Conservation (phyloP, 2,113 vertebrate species). For the Caloenas nicobarica region DNA sequence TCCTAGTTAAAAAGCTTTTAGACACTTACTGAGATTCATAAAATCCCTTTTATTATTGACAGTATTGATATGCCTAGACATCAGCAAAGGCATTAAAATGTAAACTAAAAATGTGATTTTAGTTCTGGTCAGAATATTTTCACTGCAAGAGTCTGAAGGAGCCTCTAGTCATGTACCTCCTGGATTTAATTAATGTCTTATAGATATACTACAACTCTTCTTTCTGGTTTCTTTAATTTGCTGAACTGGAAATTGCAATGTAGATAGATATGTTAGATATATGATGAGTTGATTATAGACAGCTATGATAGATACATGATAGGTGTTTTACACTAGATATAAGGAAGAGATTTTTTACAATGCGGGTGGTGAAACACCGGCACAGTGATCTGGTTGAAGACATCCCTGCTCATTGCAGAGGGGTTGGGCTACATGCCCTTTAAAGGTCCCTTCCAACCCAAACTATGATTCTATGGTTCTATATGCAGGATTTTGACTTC, state of each 20-base stretch:
- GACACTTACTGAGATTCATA: neutral
- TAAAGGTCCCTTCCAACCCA: too few relatives aligned
- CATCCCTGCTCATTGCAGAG: too few relatives aligned
- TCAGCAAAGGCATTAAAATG: constrained; percentile 25
- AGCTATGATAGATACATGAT: neutral
- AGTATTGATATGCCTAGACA: constrained; percentile 23
- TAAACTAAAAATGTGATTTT: constrained; percentile 9
- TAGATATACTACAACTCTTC: constrained; percentile 27
- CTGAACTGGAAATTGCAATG: constrained; percentile 29
- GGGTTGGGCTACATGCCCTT: too few relatives aligned
- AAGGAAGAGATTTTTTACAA: too few relatives aligned
- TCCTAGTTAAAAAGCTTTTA: constrained; percentile 9
- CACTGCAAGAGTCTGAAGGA: neutral
- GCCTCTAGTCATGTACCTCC: neutral
- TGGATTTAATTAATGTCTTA: constrained; percentile 30
- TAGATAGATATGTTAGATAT: neutral
- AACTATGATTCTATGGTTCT: neutral
- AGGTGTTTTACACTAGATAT: neutral
- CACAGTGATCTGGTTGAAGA: too few relatives aligned
- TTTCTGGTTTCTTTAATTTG: constrained; percentile 47
- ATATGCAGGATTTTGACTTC: constrained; percentile 29
- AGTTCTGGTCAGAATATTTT: constrained; percentile 34
- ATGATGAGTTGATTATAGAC: neutral
- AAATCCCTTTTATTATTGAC: neutral
- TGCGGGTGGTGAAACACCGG: too few relatives aligned